These are phyloP conservation scores for Etia nguti DNA, from an alignment of 2,113 vertebrate genomes.

Conservation along the genomic window DNA sequence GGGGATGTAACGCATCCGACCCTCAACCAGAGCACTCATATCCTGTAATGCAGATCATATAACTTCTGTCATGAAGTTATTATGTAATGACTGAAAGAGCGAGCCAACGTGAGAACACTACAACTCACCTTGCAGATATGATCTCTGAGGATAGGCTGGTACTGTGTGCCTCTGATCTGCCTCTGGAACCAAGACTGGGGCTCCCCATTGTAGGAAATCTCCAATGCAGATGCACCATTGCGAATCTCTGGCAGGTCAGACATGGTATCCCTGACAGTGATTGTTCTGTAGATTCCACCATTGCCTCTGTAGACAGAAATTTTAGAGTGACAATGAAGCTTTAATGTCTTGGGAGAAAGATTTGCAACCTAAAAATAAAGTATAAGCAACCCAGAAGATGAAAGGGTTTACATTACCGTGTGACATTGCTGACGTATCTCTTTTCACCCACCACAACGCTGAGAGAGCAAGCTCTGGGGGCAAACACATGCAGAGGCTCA, in stretches of 20 bases:
- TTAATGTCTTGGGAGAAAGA: background rate
- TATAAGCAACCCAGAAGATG: background rate
- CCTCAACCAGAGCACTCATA: slow-evolving; percentile 93
- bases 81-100: background rate
- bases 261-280: slow-evolving; percentile 95
- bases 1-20: slow-evolving; percentile 92
- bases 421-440: slow-evolving; percentile 90
- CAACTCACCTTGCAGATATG: slow-evolving; percentile 91
- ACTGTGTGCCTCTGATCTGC: slow-evolving; percentile 90
- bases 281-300: slow-evolving; percentile 89
- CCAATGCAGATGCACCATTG: slow-evolving; percentile 83
- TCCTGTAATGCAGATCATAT: slow-evolving; percentile 68
- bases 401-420: slow-evolving; percentile 70
- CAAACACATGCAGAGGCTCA: slow-evolving; percentile 89
- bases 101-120: fast-evolving
- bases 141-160: slow-evolving; percentile 96
- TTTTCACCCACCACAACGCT: slow-evolving; percentile 91
- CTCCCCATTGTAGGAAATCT: slow-evolving; percentile 94
- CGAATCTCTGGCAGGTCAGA: slow-evolving; percentile 93
- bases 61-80: background rate
- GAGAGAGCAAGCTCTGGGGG: slow-evolving; percentile 88
- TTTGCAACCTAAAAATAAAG: background rate
- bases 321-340: background rate
- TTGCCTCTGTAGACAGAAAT: slow-evolving; percentile 72
- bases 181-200: slow-evolving; percentile 99